Evolutionary conservation across 2,797 vertebrate genomes (phyloP).

Genomic region (Rhodeus uyekii): DNA sequence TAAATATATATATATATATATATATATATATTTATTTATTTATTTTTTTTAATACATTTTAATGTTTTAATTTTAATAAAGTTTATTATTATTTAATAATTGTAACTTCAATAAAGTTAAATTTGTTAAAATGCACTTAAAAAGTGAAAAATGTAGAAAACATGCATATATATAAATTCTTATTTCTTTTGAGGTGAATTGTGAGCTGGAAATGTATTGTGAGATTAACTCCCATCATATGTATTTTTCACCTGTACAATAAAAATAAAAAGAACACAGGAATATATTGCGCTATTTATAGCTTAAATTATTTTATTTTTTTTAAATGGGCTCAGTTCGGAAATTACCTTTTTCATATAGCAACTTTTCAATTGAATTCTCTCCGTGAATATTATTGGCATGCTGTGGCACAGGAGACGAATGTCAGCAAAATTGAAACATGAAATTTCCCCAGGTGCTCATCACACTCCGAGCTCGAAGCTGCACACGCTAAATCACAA

Average conservation of each 20-base stretch:
- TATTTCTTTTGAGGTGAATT: background rate
- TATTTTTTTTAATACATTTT: no score
- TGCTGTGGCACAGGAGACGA: background rate
- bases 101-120: no score
- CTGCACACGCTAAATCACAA: background rate
- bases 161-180: no score
- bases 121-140: no score
- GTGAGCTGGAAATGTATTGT: background rate
- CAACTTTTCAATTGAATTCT: background rate
- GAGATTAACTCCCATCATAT: background rate
- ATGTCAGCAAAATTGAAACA: constrained; percentile 8
- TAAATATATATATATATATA: no score
- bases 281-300: constrained; percentile 90
- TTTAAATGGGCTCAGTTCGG: background rate
- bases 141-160: background rate
- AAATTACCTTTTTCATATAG: background rate
- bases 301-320: constrained; percentile 70
- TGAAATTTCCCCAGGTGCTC: constrained; percentile 25
- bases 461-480: background rate
- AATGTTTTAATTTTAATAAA: no score
- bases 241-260: constrained; percentile 70
- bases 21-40: no score
- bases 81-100: no score
- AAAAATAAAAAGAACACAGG: constrained; percentile 61
- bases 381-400: background rate